Conservation (phyloP, 2,888 invertebrate species). For the Synergus umbraculus region DNA sequence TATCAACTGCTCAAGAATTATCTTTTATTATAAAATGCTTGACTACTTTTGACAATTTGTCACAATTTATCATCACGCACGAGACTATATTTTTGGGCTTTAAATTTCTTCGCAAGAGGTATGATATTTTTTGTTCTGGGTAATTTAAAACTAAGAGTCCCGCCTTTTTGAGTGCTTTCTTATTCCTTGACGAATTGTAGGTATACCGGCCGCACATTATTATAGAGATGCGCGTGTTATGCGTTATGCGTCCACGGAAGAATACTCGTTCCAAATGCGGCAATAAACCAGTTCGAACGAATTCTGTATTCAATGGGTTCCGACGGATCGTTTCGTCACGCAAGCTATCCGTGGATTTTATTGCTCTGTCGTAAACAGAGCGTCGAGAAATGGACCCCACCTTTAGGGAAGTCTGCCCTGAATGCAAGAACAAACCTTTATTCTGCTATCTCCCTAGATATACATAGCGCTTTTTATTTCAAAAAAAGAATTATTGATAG, state of each 20-base stretch:
- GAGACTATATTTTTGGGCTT: background rate
- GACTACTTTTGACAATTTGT: background rate
- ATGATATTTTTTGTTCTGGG: background rate
- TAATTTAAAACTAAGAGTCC: background rate
- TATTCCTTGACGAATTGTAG: constrained; percentile 35
- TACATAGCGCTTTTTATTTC: background rate
- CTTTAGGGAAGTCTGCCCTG: constrained; percentile 4
- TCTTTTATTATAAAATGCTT: background rate
- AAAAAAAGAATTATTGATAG: constrained; percentile 24
- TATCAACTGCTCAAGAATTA: background rate
- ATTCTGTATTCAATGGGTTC: constrained; percentile 29
- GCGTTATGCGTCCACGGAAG: constrained; percentile 18
- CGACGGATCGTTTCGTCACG: constrained; percentile 38
- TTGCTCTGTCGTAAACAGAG: constrained; percentile 36
- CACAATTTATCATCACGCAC: background rate
- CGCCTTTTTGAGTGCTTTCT: background rate
- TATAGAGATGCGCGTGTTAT: constrained; percentile 33
- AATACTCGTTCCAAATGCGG: constrained; percentile 36
- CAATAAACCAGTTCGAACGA: constrained; percentile 39
- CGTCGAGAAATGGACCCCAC: constrained; percentile 27
- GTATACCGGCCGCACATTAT: constrained; percentile 19
- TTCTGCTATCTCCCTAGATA: background rate
- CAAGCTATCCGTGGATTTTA: constrained; percentile 35
- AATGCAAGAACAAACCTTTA: constrained; percentile 29
- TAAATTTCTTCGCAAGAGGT: background rate